These are phyloP conservation scores for Brachionus calyciflorus DNA, from an alignment of 1,140 invertebrate genomes.

Conservation along the genomic window DNA sequence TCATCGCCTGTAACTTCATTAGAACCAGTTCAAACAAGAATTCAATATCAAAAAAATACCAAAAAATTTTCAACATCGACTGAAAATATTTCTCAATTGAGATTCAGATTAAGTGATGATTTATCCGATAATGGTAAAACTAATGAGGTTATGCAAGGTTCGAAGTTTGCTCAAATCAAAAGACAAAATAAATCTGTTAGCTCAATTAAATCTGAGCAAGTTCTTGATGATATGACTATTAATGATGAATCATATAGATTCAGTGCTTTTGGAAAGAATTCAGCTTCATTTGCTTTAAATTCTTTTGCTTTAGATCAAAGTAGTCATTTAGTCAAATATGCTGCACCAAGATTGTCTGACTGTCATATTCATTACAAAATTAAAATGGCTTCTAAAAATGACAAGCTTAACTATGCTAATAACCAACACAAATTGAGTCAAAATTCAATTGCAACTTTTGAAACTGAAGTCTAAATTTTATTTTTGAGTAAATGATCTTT, in stretches of 20 bases:
- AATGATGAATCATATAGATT: constrained; percentile 5
- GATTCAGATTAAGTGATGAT: background rate
- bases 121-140: background rate
- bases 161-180: constrained; percentile 31
- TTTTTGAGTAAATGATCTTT: too few relatives aligned
- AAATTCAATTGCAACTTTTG: background rate
- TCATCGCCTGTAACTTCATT: background rate
- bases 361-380: constrained; percentile 35
- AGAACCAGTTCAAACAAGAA: background rate
- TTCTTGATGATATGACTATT: background rate
- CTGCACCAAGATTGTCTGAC: constrained; percentile 12
- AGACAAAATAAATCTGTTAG: constrained; percentile 32
- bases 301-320: background rate
- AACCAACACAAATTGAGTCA: background rate
- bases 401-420: background rate
- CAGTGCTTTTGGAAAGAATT: background rate
- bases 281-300: background rate
- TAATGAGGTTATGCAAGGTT: background rate
- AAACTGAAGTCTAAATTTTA: constrained; percentile 17
- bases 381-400: constrained; percentile 14
- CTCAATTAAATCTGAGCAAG: constrained; percentile 11
- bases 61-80: constrained; percentile 25
- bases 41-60: constrained; percentile 21
- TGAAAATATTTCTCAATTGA: constrained; percentile 34
- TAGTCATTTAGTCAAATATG: background rate